Evolutionary conservation across 2,888 invertebrate species (phyloP).

Genomic region (Pristionchus maxplancki): DNA sequence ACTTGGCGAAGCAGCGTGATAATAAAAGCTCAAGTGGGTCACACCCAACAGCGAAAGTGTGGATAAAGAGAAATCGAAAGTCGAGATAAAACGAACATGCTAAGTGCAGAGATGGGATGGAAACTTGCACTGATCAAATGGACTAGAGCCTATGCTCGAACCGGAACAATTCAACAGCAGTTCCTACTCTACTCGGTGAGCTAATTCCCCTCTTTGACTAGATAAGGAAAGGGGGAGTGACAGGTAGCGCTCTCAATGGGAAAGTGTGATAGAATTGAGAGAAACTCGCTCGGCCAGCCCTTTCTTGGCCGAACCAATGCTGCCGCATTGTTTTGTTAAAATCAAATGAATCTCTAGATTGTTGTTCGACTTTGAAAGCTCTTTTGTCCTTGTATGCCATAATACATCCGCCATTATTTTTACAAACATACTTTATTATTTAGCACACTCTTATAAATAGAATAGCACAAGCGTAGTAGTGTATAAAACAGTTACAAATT

Average conservation of each 20-base stretch:
- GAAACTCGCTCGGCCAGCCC: slow-evolving; percentile 19
- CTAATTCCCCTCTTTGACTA: neutral
- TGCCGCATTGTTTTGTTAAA: neutral
- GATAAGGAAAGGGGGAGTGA: neutral
- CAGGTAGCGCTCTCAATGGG: neutral
- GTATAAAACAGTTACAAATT: slow-evolving; percentile 31
- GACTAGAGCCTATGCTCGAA: neutral
- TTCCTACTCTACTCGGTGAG: neutral
- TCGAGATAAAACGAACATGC: neutral
- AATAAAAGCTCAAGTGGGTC: slow-evolving; percentile 27
- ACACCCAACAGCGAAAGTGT: slow-evolving; percentile 30
- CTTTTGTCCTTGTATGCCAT: neutral
- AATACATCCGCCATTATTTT: neutral
- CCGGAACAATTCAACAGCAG: slow-evolving; percentile 5
- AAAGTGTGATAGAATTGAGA: slow-evolving; percentile 38
- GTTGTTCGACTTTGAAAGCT: neutral
- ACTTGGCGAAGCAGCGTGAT: neutral
- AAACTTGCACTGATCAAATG: neutral
- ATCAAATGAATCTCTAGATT: neutral
- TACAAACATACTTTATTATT: slow-evolving; percentile 39
- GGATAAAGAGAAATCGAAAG: slow-evolving; percentile 7
- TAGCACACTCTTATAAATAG: slow-evolving; percentile 44
- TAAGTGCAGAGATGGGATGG: neutral
- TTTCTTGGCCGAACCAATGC: slow-evolving; percentile 19
- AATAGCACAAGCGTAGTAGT: slow-evolving; percentile 44